Evolutionary conservation across 2,888 invertebrate genomes (phyloP).

Genomic region (Tetropium fuscum): DNA sequence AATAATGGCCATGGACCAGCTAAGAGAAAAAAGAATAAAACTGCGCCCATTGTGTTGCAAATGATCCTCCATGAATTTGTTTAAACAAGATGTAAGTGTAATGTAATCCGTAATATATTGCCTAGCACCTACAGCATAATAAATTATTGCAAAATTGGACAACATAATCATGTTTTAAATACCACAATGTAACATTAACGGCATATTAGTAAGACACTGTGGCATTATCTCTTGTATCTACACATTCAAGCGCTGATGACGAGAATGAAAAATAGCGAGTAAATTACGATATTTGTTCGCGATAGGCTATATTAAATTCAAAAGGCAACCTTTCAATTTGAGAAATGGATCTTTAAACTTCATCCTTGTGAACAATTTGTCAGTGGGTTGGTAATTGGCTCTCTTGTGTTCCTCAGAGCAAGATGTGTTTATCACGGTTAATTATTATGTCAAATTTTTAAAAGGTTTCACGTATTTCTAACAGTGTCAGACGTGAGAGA

Average conservation of each 20-base stretch:
- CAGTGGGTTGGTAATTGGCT: not conserved
- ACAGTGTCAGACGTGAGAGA: too few relatives aligned
- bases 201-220: not conserved
- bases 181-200: slow-evolving; percentile 3
- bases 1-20: too few relatives aligned
- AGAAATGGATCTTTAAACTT: slow-evolving; percentile 8
- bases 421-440: slow-evolving; percentile 12
- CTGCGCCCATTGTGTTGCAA: too few relatives aligned
- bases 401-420: not conserved
- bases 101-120: slow-evolving; percentile 4
- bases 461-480: slow-evolving; percentile 29
- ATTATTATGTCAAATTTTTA: slow-evolving; percentile 32
- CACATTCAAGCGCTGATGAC: slow-evolving; percentile 2
- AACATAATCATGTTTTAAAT: slow-evolving; percentile 16
- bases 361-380: slow-evolving; percentile 4
- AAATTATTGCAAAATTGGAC: slow-evolving; percentile 12
- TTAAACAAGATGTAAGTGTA: slow-evolving; percentile 10
- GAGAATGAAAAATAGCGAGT: slow-evolving; percentile 3
- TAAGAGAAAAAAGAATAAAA: too few relatives aligned
- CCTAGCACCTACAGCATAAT: not conserved
- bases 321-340: slow-evolving; percentile 11
- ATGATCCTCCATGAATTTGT: not conserved
- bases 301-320: slow-evolving; percentile 3
- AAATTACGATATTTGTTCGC: not conserved
- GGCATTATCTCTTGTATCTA: slow-evolving; percentile 2